These are phyloP conservation scores for Parascotia fuliginaria DNA, from an alignment of 2,888 invertebrate genomes.

Conservation along the genomic window DNA sequence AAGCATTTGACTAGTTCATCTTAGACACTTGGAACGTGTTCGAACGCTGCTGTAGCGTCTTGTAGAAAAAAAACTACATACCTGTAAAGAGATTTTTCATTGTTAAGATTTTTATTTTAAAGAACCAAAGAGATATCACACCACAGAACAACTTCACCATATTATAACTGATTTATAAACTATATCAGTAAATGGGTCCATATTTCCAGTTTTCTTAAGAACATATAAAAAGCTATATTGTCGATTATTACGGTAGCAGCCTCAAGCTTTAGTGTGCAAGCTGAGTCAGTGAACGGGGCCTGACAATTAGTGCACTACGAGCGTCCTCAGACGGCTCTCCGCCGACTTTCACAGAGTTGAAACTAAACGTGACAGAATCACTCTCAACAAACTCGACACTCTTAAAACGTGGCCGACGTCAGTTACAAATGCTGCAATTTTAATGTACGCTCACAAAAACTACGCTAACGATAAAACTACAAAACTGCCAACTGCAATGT, in stretches of 20 bases:
- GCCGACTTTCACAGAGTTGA: conserved; percentile 48
- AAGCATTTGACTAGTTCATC: too few species aligned
- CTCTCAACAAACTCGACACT: conserved; percentile 44
- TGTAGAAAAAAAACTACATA: too few species aligned
- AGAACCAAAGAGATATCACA: too few species aligned
- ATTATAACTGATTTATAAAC: too few species aligned
- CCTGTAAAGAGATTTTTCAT: too few species aligned
- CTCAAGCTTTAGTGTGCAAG: conserved; percentile 17
- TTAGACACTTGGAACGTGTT: too few species aligned
- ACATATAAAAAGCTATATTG: conserved; percentile 11
- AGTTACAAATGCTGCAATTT: conserved; percentile 38
- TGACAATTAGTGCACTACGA: conserved; percentile 70
- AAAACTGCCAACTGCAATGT: conserved; percentile 2
- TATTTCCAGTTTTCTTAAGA: conserved; percentile 3
- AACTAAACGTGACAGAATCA: conserved; percentile 61
- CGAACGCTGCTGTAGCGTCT: too few species aligned
- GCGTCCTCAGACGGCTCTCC: conserved; percentile 67
- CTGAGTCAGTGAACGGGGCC: conserved; percentile 46
- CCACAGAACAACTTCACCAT: too few species aligned
- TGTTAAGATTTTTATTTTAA: too few species aligned
- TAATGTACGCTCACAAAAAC: conserved; percentile 26
- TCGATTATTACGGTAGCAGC: conserved; percentile 20
- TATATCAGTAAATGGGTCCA: background rate
- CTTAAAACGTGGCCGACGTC: conserved; percentile 34
- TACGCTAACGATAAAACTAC: conserved; percentile 12